A percentile compares a stretch with the other conserved stretches of the same genome.
phyloP scores from a whole-genome alignment of 2,113 vertebrate species.

The Spea multiplicata region DNA sequence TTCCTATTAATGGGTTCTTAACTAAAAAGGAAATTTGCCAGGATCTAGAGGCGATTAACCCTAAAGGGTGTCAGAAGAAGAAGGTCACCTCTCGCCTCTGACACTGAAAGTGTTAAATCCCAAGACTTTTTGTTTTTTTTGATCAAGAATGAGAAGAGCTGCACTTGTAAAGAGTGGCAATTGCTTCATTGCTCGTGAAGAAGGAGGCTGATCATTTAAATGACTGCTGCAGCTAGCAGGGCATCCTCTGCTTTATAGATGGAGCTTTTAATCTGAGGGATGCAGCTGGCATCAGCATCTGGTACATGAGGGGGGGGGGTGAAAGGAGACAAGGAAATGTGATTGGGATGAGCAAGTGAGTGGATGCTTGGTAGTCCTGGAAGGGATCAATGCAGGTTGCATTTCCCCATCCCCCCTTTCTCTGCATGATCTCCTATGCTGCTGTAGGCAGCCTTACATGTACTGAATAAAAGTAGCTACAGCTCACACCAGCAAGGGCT shows the following conservation, averaged over 20 bases:
- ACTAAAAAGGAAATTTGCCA: background rate
- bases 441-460: slow-evolving; percentile 20
- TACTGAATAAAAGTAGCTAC: slow-evolving; percentile 14
- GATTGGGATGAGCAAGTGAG: slow-evolving; percentile 23
- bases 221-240: slow-evolving; percentile 42
- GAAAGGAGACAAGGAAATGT: slow-evolving; percentile 44
- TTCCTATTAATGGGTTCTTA: background rate
- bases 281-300: slow-evolving; percentile 55
- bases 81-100: background rate
- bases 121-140: background rate
- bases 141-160: background rate
- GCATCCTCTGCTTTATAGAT: slow-evolving; percentile 37
- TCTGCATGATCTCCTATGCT: slow-evolving; percentile 19
- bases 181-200: slow-evolving; percentile 7
- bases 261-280: slow-evolving; percentile 51
- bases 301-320: slow-evolving; percentile 29
- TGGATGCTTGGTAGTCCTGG: background rate
- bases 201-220: slow-evolving; percentile 38
- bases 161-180: background rate
- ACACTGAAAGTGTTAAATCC: background rate
- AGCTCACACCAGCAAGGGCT: slow-evolving; percentile 3
- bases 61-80: background rate
- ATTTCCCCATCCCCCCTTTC: background rate
- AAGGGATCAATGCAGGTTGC: slow-evolving; percentile 25
- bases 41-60: background rate